Percentiles rank a stretch among this genome's conserved stretches.
These are phyloP conservation scores for Poeciliopsis paucimaculata DNA, from an alignment of 2,797 vertebrate genomes.

Conservation along the genomic window DNA sequence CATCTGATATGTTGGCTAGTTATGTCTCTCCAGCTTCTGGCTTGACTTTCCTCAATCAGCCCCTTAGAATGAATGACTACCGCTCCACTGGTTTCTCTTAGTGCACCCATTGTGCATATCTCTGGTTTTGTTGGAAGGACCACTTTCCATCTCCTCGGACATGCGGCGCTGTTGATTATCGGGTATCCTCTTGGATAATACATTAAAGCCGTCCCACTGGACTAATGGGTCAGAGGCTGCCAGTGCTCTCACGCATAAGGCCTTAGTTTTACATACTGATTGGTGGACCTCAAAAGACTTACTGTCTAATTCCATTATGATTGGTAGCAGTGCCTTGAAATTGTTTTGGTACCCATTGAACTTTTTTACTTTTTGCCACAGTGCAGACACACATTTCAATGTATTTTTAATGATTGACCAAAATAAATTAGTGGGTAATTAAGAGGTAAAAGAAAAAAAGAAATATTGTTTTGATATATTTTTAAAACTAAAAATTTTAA, in stretches of 20 bases:
- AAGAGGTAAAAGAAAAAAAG: background rate
- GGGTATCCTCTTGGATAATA: slow-evolving; percentile 74
- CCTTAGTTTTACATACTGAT: slow-evolving; percentile 30
- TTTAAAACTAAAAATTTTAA: background rate
- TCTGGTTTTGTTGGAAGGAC: slow-evolving; percentile 71
- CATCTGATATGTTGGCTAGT: slow-evolving; percentile 73
- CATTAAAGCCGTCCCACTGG: slow-evolving; percentile 66
- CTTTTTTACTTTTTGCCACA: background rate
- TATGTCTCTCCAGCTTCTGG: slow-evolving; percentile 61
- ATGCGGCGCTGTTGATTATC: slow-evolving; percentile 71
- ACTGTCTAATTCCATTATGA: slow-evolving; percentile 14
- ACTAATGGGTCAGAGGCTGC: slow-evolving; percentile 67
- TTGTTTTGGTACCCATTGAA: background rate
- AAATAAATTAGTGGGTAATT: background rate
- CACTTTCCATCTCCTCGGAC: slow-evolving; percentile 35
- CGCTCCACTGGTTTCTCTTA: slow-evolving; percentile 80
- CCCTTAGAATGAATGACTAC: slow-evolving; percentile 75
- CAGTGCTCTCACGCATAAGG: slow-evolving; percentile 64
- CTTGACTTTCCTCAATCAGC: slow-evolving; percentile 70
- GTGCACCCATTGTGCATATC: slow-evolving; percentile 78
- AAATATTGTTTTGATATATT: background rate
- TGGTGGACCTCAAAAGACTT: slow-evolving; percentile 7
- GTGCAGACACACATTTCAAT: background rate
- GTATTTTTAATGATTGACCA: background rate
- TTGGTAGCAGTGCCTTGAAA: background rate